phyloP scores from a whole-genome alignment of 2,888 invertebrate species.

The Drosophila formosana region DNA sequence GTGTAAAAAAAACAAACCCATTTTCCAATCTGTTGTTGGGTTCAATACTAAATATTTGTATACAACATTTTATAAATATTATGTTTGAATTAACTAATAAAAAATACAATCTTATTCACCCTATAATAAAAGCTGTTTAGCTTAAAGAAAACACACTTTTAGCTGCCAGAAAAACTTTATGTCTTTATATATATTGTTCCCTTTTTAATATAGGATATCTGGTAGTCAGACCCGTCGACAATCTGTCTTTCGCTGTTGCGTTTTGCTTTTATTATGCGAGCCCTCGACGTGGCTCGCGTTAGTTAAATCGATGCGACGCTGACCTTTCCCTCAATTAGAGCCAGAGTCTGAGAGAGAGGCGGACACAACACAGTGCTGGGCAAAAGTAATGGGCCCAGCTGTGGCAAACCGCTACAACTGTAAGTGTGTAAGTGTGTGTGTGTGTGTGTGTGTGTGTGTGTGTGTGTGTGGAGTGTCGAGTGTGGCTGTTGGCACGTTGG shows the following conservation, averaged over 20 bases:
- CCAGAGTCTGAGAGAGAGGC: constrained; percentile 11
- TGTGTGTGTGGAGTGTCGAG: constrained; percentile 4
- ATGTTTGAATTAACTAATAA: no score
- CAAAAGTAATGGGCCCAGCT: constrained; percentile 52
- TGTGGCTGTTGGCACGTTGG: constrained; percentile 47
- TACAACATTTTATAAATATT: no score
- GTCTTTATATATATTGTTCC: no score
- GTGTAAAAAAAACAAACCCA: no score
- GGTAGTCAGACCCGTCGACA: neutral
- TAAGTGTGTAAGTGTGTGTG: neutral
- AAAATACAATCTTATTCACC: no score
- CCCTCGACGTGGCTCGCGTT: constrained; percentile 38
- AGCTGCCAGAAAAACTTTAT: no score
- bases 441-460: neutral
- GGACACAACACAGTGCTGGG: constrained; percentile 47
- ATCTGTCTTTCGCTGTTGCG: neutral
- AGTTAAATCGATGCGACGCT: constrained; percentile 73
- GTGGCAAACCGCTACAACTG: constrained; percentile 6
- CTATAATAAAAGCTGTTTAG: no score
- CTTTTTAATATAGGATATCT: constrained; percentile 25
- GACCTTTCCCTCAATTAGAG: constrained; percentile 77
- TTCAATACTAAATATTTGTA: no score
- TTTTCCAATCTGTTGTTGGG: no score
- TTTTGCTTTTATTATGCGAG: constrained; percentile 38
- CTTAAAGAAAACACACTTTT: no score